Evolutionary conservation across 2,113 vertebrate species (phyloP).

Genomic region (Jaculus jaculus): DNA sequence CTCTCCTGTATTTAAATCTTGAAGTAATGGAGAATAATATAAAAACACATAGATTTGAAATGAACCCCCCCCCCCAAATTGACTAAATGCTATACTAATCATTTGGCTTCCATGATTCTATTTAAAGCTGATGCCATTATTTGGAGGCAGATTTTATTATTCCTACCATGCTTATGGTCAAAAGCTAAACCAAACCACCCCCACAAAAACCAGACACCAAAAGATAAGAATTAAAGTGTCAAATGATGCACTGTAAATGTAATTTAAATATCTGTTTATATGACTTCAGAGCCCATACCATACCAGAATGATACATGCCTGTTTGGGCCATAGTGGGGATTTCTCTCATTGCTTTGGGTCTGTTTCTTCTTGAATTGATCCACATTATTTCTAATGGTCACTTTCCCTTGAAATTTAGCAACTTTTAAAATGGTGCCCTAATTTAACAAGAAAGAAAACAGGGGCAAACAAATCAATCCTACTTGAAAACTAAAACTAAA

Average conservation of each 20-base stretch:
- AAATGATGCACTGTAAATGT: background rate
- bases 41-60: background rate
- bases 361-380: background rate
- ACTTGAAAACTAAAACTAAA: background rate
- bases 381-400: background rate
- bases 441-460: background rate
- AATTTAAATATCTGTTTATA: background rate
- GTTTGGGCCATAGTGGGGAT: background rate
- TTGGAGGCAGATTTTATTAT: background rate
- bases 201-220: background rate
- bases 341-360: background rate
- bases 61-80: background rate
- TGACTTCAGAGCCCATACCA: background rate
- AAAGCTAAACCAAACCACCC: background rate
- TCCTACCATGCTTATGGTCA: background rate
- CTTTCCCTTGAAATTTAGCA: constrained; percentile 17
- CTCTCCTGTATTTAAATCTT: background rate
- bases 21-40: background rate
- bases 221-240: background rate
- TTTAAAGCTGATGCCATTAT: constrained; percentile 4
- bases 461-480: background rate
- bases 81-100: background rate
- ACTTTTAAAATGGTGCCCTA: background rate
- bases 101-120: background rate
- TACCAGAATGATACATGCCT: accelerated